Percentiles rank a stretch among this genome's conserved stretches.
Evolutionary conservation across 2,888 invertebrate species (phyloP).

Genomic region (Taenaris catops): DNA sequence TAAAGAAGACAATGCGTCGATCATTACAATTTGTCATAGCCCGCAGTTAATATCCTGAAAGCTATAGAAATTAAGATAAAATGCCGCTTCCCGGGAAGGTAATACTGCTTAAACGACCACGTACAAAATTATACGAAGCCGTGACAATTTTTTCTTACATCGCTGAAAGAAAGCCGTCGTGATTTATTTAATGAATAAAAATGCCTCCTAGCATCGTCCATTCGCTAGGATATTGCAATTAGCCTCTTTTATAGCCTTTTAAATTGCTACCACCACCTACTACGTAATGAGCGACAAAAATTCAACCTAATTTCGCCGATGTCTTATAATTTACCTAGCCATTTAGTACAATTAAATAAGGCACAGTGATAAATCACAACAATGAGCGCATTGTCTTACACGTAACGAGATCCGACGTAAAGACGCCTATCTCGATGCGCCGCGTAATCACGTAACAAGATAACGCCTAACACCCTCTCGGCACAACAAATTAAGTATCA

Average conservation of each 20-base stretch:
- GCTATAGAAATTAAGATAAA: constrained; percentile 72
- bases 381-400: constrained; percentile 15
- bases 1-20: constrained; percentile 14
- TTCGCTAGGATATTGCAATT: constrained; percentile 66
- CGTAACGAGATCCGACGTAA: constrained; percentile 24
- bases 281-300: constrained; percentile 7
- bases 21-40: constrained; percentile 31
- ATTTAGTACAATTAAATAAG: constrained; percentile 14
- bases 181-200: constrained; percentile 80
- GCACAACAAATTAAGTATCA: constrained; percentile 60
- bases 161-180: constrained; percentile 53
- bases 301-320: constrained; percentile 10
- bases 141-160: constrained; percentile 73
- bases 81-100: constrained; percentile 57
- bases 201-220: constrained; percentile 47
- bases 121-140: constrained; percentile 75
- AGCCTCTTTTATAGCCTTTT: constrained; percentile 56
- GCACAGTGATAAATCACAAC: constrained; percentile 17
- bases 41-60: constrained; percentile 38
- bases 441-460: constrained; percentile 50
- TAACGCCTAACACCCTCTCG: constrained; percentile 42
- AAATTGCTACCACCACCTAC: constrained; percentile 36
- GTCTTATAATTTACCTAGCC: constrained; percentile 15
- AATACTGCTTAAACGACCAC: constrained; percentile 64
- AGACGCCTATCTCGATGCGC: constrained; percentile 34